phyloP scores from a whole-genome alignment of 1,140 invertebrate genomes.

The Pantala flavescens region DNA sequence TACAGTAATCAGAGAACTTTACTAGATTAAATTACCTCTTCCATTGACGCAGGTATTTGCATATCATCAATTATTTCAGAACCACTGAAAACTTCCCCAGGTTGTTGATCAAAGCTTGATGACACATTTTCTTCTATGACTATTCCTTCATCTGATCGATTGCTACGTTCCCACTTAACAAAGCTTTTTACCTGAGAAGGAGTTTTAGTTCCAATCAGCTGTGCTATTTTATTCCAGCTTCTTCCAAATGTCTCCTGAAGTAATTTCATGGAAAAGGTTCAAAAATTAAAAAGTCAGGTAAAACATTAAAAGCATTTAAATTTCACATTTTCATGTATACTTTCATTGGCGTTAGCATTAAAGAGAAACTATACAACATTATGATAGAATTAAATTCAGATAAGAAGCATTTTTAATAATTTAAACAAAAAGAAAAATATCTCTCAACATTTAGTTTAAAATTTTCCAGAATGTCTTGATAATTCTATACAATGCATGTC shows the following conservation, averaged over 20 bases:
- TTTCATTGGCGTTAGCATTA: too few species aligned
- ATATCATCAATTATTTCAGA: slow-evolving; percentile 30
- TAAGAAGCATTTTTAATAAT: too few species aligned
- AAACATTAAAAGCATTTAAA: too few species aligned
- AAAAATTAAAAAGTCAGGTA: slow-evolving; percentile 11
- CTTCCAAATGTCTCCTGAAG: slow-evolving; percentile 50
- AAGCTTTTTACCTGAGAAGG: slow-evolving; percentile 48
- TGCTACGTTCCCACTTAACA: slow-evolving; percentile 30
- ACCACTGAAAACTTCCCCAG: slow-evolving; percentile 7
- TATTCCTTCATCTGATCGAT: slow-evolving; percentile 17
- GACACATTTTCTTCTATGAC: background rate
- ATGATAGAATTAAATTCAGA: too few species aligned
- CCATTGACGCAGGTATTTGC: slow-evolving; percentile 38
- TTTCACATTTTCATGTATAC: too few species aligned
- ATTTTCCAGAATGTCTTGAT: too few species aligned
- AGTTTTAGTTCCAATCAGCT: slow-evolving; percentile 50
- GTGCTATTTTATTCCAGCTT: slow-evolving; percentile 48
- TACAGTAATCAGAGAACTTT: too few species aligned
- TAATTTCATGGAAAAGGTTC: slow-evolving; percentile 12
- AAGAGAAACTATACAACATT: too few species aligned
- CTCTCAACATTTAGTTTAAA: too few species aligned
- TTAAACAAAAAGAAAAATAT: too few species aligned
- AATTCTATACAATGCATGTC: too few species aligned
- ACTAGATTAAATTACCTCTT: slow-evolving; percentile 34
- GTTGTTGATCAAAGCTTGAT: background rate